Evolutionary conservation across 2,797 vertebrate genomes (phyloP), one percentile per base, ranked within the genome.

Genomic region (Sphenopsis melanotis): DNA sequence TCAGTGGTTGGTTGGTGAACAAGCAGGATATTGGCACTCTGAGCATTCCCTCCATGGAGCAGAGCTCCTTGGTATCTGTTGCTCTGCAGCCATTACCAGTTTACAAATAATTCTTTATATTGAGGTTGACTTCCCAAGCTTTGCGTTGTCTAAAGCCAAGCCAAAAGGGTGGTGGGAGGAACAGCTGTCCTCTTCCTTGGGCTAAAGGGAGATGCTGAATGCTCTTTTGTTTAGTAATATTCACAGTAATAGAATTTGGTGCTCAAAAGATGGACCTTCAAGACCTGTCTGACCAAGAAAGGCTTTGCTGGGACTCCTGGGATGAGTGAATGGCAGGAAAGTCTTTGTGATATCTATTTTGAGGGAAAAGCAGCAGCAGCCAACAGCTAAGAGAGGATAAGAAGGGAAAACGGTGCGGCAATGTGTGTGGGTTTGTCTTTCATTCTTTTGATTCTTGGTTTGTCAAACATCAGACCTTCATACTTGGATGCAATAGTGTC

Each of bases 1-100:
- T 53, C 32, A 18, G 57, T 37, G 1, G 2, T 17, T 83, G 19
- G 10, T 15, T 59, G 57, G 18, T 87, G 78, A 86, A 29, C 21
- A 75, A 59, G 19, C 15, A 85, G 47, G 12, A 17, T 90, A 39
- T 70, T 4, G 10, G 56, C 15, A 32, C 3, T 36, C 55, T 13
- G 32, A 65, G 3, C 1, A 0, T 27, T 69, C 29, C 24, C 20
- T 66, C 32, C 34, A 4, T 0, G 3, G 80, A 83, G 36, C 34
- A 61, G 55, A 65, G 19, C 27, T n/a, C n/a, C 29, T 37, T 61
- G 32, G 60, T 50, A 57, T 56, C 47, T 29, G 6, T 3, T 8
- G 41, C 12, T 83, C 56, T 72, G 52, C 24, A 82, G 44, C 39
- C 7, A 1, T 59, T 83, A 46, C 18, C 17, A 30, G 27, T 71